Evolutionary conservation across 1,140 invertebrate genomes (phyloP).

Genomic region (Drosophila setifemur): DNA sequence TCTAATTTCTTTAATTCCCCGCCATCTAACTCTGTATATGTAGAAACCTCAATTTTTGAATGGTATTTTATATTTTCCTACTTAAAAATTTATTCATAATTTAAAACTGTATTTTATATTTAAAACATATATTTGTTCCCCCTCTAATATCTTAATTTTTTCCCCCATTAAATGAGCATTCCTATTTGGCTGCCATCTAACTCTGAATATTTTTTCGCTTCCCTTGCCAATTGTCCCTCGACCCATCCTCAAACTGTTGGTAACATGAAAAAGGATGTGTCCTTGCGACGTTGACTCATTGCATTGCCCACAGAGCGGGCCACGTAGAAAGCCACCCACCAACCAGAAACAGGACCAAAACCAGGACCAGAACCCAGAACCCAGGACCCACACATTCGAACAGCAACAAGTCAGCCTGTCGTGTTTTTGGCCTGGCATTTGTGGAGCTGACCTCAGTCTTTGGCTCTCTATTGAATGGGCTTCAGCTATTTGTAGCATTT

Average conservation of each 20-base stretch:
- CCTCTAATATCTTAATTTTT: too few species aligned
- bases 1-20: too few species aligned
- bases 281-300: constrained; percentile 61
- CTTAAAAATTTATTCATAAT: too few species aligned
- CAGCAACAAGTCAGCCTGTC: constrained; percentile 45
- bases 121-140: too few species aligned
- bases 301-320: constrained; percentile 26
- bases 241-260: neutral
- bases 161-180: too few species aligned
- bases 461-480: constrained; percentile 38
- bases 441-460: constrained; percentile 29
- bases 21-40: too few species aligned
- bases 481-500: constrained; percentile 68
- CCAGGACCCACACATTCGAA: constrained; percentile 1
- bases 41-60: too few species aligned
- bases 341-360: constrained; percentile 2
- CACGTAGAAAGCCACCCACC: too few species aligned
- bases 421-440: constrained; percentile 39
- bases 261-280: constrained; percentile 66
- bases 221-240: constrained; percentile 10
- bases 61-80: too few species aligned
- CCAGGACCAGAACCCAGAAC: neutral
- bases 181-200: neutral
- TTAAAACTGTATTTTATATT: too few species aligned
- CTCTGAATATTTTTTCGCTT: neutral